Conservation (phyloP, 2,797 vertebrate genomes). For the Alectoris magna region DNA sequence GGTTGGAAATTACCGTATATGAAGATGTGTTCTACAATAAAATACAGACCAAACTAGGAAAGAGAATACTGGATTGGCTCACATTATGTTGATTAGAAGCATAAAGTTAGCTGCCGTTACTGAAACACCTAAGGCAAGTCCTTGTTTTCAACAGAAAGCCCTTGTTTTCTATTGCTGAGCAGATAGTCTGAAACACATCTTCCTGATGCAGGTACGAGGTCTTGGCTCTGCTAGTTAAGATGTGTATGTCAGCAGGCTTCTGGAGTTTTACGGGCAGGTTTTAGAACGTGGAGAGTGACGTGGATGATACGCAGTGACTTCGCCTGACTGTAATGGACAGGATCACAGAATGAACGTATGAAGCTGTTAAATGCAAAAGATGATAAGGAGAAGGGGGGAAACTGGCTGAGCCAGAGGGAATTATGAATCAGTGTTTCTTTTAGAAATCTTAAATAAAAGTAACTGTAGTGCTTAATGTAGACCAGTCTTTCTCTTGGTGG, state of each 20-base stretch:
- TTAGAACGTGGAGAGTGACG: background rate
- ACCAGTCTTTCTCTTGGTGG: background rate
- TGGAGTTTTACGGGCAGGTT: background rate
- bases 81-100: background rate
- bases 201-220: background rate
- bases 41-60: background rate
- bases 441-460: background rate
- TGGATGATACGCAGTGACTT: background rate
- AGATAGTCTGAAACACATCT: background rate
- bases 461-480: background rate
- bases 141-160: background rate
- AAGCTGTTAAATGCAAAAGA: background rate
- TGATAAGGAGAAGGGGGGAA: background rate
- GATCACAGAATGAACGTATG: accelerated
- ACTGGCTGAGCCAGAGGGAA: background rate
- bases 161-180: background rate
- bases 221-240: background rate
- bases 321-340: background rate
- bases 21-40: background rate
- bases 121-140: background rate
- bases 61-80: background rate
- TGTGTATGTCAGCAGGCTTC: background rate
- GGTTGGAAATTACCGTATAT: background rate
- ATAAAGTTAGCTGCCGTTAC: background rate
- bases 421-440: background rate